phyloP scores from a whole-genome alignment of 2,888 invertebrate species.

The Tryphoninae sp. region DNA sequence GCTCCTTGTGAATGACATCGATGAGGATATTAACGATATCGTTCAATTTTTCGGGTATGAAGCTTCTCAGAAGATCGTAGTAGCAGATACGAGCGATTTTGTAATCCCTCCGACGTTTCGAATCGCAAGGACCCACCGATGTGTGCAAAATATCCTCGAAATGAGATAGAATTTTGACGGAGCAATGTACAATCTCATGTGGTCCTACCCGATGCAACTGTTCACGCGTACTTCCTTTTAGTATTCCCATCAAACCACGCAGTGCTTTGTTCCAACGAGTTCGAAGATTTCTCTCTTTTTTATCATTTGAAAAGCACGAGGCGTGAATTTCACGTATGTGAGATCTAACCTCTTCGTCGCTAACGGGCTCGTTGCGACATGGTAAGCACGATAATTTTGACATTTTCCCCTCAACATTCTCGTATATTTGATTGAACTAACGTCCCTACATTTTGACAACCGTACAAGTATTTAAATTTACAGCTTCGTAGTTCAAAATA shows the following conservation, averaged over 20 bases:
- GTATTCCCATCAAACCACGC: conserved; percentile 63
- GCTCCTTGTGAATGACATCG: conserved; percentile 78
- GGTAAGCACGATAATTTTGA: conserved; percentile 50
- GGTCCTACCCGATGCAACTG: conserved; percentile 68
- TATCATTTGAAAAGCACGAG: conserved; percentile 35
- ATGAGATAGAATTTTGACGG: conserved; percentile 70
- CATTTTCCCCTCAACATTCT: conserved; percentile 42
- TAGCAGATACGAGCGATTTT: conserved; percentile 70
- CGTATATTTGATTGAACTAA: background rate
- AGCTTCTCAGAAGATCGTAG: conserved; percentile 68
- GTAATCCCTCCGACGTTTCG: conserved; percentile 69
- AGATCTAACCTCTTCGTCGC: conserved; percentile 62
- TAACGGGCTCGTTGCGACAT: conserved; percentile 34
- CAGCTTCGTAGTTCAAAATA: background rate
- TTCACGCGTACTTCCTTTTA: conserved; percentile 63
- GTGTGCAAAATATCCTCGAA: conserved; percentile 65
- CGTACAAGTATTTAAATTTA: conserved; percentile 10
- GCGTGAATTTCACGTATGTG: conserved; percentile 67
- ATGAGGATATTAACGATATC: conserved; percentile 78
- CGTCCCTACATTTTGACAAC: no score
- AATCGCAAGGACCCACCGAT: conserved; percentile 63
- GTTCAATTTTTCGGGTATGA: conserved; percentile 68
- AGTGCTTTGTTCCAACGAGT: conserved; percentile 64
- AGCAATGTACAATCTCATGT: conserved; percentile 66
- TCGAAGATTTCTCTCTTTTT: conserved; percentile 30